These are phyloP conservation scores for Philotrypesis tridentata DNA, from an alignment of 1,140 invertebrate species.

Conservation along the genomic window DNA sequence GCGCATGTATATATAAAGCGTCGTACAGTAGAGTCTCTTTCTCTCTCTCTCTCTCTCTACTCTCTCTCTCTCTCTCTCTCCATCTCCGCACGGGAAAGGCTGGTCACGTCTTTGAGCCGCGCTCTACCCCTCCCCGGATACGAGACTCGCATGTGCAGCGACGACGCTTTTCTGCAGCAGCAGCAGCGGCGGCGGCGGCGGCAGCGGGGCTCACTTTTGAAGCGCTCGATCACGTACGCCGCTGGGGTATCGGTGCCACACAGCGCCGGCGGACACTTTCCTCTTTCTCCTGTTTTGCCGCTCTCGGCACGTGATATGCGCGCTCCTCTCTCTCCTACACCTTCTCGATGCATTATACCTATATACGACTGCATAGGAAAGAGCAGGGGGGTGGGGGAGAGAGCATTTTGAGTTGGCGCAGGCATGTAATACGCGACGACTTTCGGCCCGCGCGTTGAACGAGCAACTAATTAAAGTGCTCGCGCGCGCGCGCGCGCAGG, in stretches of 20 bases:
- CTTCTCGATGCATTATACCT: too few species aligned
- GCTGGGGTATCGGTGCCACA: background rate
- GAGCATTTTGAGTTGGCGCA: background rate
- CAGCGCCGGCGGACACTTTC: background rate
- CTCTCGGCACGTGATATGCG: background rate
- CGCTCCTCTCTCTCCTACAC: too few species aligned
- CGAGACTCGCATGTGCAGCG: background rate
- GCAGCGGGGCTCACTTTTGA: background rate
- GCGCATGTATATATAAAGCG: background rate
- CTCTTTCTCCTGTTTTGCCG: background rate
- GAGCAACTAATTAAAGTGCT: background rate
- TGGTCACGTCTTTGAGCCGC: background rate
- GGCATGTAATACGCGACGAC: too few species aligned
- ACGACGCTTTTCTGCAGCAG: background rate
- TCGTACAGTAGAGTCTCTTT: background rate
- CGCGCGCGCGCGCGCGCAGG: too few species aligned
- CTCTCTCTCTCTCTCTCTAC: too few species aligned
- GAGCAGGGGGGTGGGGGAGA: too few species aligned
- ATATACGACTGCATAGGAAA: too few species aligned
- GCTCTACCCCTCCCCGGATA: background rate
- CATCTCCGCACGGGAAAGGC: too few species aligned
- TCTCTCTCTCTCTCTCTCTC: too few species aligned
- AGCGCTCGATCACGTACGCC: conserved; percentile 8
- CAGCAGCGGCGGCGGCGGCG: too few species aligned
- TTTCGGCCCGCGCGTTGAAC: background rate